These are phyloP conservation scores for Pyrrhia umbra DNA, from an alignment of 2,888 invertebrate genomes.

Conservation along the genomic window DNA sequence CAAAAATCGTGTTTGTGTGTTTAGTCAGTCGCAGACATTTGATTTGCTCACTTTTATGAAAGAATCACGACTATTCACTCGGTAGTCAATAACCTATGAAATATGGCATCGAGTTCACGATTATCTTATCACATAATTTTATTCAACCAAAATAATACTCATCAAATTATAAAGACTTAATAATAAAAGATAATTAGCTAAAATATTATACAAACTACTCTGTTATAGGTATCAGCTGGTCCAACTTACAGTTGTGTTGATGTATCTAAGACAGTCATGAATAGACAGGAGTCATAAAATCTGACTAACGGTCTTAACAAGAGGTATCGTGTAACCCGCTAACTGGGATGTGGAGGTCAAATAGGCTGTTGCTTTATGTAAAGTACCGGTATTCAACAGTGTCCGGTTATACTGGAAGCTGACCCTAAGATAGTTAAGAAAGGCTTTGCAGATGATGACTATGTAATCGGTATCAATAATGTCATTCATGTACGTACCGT, in stretches of 20 bases:
- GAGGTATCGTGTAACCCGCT: too few relatives aligned
- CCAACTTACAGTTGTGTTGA: not conserved
- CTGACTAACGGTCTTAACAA: too few relatives aligned
- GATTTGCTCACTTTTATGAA: conserved; percentile 40
- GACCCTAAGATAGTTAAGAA: too few relatives aligned
- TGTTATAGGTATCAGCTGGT: not conserved
- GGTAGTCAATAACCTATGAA: conserved; percentile 17
- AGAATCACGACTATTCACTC: conserved; percentile 47
- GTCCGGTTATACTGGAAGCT: too few relatives aligned
- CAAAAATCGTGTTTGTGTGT: conserved; percentile 36
- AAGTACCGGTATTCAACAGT: too few relatives aligned
- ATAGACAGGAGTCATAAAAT: too few relatives aligned
- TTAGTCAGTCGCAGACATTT: conserved; percentile 33
- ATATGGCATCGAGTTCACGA: not conserved
- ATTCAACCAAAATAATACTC: not conserved
- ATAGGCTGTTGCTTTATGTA: too few relatives aligned
- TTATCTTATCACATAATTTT: conserved; percentile 1
- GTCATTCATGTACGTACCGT: not conserved
- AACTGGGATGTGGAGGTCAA: too few relatives aligned
- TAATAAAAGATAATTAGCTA: not conserved
- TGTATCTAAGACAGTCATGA: too few relatives aligned
- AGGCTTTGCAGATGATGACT: too few relatives aligned
- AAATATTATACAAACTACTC: not conserved
- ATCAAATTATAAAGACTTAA: not conserved
- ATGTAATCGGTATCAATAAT: too few relatives aligned